These are phyloP conservation scores for Himalopsyche phryganea DNA, from an alignment of 1,140 invertebrate species.

Conservation along the genomic window DNA sequence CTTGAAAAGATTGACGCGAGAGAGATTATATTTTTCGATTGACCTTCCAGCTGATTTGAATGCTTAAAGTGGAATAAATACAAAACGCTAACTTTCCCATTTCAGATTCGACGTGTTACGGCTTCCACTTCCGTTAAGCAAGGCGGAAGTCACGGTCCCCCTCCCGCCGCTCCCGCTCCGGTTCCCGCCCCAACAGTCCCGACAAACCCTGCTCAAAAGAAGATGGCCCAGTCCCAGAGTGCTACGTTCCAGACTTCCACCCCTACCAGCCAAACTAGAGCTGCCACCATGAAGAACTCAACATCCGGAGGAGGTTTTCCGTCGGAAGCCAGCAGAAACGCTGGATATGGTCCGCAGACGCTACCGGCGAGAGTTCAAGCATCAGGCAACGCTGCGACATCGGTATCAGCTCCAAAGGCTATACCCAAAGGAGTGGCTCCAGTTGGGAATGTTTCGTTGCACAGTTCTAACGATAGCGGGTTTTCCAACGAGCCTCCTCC, in stretches of 20 bases:
- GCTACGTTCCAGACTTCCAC: constrained; percentile 40
- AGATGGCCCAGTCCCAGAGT: constrained; percentile 55
- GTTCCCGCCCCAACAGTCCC: constrained; percentile 55
- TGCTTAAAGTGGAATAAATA: no score
- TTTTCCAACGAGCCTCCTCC: constrained; percentile 86
- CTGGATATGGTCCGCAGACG: constrained; percentile 48
- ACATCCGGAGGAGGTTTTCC: constrained; percentile 53
- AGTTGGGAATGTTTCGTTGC: constrained; percentile 71
- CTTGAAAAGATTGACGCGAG: no score
- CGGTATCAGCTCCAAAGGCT: constrained; percentile 41
- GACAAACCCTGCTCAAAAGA: constrained; percentile 57
- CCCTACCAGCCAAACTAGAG: constrained; percentile 38
- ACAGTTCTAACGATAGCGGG: constrained; percentile 87
- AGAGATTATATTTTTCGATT: no score
- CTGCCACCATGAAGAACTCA: constrained; percentile 48
- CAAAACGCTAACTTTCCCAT: no score
- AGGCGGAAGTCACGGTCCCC: constrained; percentile 45
- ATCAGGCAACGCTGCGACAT: constrained; percentile 48
- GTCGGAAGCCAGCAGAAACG: constrained; percentile 51
- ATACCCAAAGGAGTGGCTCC: constrained; percentile 46
- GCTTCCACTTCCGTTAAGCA: constrained; percentile 42
- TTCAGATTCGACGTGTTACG: constrained; percentile 49
- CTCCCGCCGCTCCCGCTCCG: constrained; percentile 62
- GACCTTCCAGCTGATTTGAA: no score
- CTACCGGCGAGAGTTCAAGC: constrained; percentile 37